phyloP scores from a whole-genome alignment of 2,113 vertebrate genomes.

The Neogale vison region DNA sequence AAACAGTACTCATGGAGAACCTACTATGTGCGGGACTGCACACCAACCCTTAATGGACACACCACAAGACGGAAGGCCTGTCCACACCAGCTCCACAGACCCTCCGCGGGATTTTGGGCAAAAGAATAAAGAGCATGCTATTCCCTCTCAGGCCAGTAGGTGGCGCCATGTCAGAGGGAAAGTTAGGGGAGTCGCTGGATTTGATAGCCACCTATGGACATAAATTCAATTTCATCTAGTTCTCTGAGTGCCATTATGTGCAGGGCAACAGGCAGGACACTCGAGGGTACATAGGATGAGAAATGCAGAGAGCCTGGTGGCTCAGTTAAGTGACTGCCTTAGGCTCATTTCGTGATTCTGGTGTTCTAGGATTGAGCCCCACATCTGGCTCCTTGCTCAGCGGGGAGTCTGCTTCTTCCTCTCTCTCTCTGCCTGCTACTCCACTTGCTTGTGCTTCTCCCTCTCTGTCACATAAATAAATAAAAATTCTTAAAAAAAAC shows the following conservation, averaged over 20 bases:
- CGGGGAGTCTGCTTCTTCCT: too few relatives aligned
- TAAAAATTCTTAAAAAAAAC: too few relatives aligned
- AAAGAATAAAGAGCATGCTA: slow-evolving; percentile 2
- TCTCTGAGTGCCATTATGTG: background rate
- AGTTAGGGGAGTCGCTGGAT: background rate
- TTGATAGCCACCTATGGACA: background rate
- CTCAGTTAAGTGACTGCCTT: too few relatives aligned
- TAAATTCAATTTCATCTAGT: background rate
- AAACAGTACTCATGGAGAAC: background rate
- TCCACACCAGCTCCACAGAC: background rate
- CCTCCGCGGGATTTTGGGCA: background rate
- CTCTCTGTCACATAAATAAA: too few relatives aligned
- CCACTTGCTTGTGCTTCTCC: too few relatives aligned
- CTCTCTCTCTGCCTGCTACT: too few relatives aligned
- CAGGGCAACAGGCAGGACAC: background rate
- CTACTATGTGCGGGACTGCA: background rate
- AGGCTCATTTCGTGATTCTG: too few relatives aligned
- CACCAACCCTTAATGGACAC: background rate
- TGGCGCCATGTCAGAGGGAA: slow-evolving; percentile 72
- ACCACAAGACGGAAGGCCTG: background rate
- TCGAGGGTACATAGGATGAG: background rate
- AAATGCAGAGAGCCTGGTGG: too few relatives aligned
- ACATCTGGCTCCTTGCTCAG: too few relatives aligned
- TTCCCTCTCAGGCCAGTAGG: slow-evolving; percentile 55
- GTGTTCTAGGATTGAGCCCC: too few relatives aligned